Base-by-base conservation (phyloP, 1,140 invertebrate species). In the Drusus annulatus region DNA sequence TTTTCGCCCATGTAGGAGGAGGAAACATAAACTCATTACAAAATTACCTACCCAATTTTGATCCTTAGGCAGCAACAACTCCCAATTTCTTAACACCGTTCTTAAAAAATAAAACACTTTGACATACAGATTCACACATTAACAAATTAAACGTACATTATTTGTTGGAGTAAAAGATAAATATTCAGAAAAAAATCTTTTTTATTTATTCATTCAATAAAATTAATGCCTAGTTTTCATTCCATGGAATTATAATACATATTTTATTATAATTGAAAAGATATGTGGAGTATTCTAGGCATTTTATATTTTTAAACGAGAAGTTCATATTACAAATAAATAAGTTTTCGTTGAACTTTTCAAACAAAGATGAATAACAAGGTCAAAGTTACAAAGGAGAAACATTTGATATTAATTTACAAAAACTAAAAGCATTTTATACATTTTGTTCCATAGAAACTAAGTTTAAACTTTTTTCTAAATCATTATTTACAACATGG, bases 221-320 rank as follows among this genome's bases (percentile, higher is more conserved):
- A 21, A 71, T 52, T 5, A 21, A 50, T 71, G 68, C 68, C 68
- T 45, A 52, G 68, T 51, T 71, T 71, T 23, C 15, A 21, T 15
- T 51, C 68, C 36, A 36, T 36, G 23, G 45, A 71, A 51, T 51
- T 51, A 71, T 71, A 51, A 71, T 21, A 19, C 28, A 68, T 36
- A 28, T 28, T 2, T 28, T 28, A 5, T 71, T 71, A 71, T 51
- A 71, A 51, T 71, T 71, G n/a, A 15, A 51, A 71, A 71, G 68
- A 71, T 71, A 71, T 71, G 68, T 71, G 17, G 51, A 51, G 23
- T 21, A 71, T 51, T 45, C 16, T 23, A 71, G 68, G 68, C 68
- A 71, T 52, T 68, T 68, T 63, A 45, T 36, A 36, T 7, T 36
- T 36, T 36, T 0, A 36, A 36, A n/a, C n/a, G n/a, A n/a, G n/a